A percentile compares a stretch with the other conserved stretches of the same genome.
phyloP scores from a whole-genome alignment of 2,113 vertebrate genomes.

The Cyprinodon variegatus region DNA sequence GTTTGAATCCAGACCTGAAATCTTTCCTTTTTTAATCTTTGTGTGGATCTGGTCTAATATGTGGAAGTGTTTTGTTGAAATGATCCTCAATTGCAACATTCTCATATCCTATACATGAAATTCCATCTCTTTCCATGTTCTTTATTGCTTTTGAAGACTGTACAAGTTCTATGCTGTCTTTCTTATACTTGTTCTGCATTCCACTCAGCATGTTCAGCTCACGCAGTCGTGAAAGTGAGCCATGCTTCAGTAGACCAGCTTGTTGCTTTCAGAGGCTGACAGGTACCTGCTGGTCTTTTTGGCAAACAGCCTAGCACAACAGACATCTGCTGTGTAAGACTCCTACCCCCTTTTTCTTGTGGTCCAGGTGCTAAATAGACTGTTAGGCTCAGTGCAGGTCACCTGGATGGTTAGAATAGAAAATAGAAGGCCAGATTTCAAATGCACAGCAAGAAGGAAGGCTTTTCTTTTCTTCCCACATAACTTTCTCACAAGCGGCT shows the following conservation, averaged over 20 bases:
- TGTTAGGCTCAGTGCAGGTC: slow-evolving; percentile 49
- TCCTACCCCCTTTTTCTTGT: slow-evolving; percentile 20
- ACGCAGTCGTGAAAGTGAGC: slow-evolving; percentile 26
- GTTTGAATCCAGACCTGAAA: no score
- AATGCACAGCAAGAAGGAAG: slow-evolving; percentile 1
- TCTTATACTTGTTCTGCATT: slow-evolving; percentile 13
- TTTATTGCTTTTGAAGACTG: neutral
- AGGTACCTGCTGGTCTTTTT: slow-evolving; percentile 39
- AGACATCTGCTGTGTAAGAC: slow-evolving; percentile 52
- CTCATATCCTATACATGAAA: neutral
- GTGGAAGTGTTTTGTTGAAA: neutral
- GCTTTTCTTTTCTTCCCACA: slow-evolving; percentile 9
- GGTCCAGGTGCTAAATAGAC: slow-evolving; percentile 46
- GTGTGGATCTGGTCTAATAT: neutral
- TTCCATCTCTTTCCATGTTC: neutral
- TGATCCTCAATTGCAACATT: neutral
- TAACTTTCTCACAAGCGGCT: slow-evolving; percentile 19
- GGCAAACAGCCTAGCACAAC: slow-evolving; percentile 45
- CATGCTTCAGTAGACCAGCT: slow-evolving; percentile 23
- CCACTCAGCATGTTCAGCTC: slow-evolving; percentile 1
- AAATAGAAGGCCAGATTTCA: slow-evolving; percentile 31
- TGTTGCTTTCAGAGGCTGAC: slow-evolving; percentile 22
- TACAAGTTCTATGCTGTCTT: neutral
- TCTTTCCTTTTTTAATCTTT: neutral
- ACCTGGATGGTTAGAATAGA: slow-evolving; percentile 9